phyloP scores from a whole-genome alignment of 2,888 invertebrate genomes.

The Harmothoe impar region DNA sequence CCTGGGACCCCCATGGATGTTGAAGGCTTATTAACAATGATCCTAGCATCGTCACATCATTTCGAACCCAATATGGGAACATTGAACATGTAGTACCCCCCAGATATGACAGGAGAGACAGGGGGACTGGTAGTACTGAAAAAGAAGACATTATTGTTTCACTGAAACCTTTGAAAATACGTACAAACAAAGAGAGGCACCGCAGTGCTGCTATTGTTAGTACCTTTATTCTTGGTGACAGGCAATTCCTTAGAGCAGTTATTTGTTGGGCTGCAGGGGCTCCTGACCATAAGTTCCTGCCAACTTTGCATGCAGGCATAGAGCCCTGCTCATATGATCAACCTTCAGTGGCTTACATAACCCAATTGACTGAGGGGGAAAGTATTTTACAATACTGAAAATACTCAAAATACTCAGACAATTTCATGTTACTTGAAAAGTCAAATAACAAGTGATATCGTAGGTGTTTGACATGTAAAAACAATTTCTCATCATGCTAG shows the following conservation, averaged over 20 bases:
- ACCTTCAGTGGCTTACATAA: slow-evolving; percentile 63
- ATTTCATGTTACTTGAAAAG: slow-evolving; percentile 63
- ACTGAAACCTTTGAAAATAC: slow-evolving; percentile 52
- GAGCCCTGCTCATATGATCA: slow-evolving; percentile 53
- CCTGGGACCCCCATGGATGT: slow-evolving; percentile 62
- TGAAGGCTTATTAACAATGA: slow-evolving; percentile 56
- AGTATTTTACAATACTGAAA: slow-evolving; percentile 65
- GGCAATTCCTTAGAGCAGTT: slow-evolving; percentile 59
- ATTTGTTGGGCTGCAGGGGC: slow-evolving; percentile 60
- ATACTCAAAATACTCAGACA: slow-evolving; percentile 66
- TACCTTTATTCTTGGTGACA: slow-evolving; percentile 61
- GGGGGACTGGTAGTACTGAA: slow-evolving; percentile 37
- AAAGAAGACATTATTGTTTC: slow-evolving; percentile 49
- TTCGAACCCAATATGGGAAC: slow-evolving; percentile 52
- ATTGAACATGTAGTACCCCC: slow-evolving; percentile 44
- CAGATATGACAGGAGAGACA: slow-evolving; percentile 6
- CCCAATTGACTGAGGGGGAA: slow-evolving; percentile 64
- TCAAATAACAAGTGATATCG: slow-evolving; percentile 65
- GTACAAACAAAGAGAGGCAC: slow-evolving; percentile 47
- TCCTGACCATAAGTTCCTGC: slow-evolving; percentile 58
- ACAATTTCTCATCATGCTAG: slow-evolving; percentile 60
- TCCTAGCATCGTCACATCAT: slow-evolving; percentile 56
- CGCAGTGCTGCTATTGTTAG: slow-evolving; percentile 49
- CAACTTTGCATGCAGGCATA: slow-evolving; percentile 59
- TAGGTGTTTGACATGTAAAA: slow-evolving; percentile 63